These are phyloP conservation scores for Agraylea sexmaculata DNA, from an alignment of 1,140 invertebrate species.

Conservation along the genomic window DNA sequence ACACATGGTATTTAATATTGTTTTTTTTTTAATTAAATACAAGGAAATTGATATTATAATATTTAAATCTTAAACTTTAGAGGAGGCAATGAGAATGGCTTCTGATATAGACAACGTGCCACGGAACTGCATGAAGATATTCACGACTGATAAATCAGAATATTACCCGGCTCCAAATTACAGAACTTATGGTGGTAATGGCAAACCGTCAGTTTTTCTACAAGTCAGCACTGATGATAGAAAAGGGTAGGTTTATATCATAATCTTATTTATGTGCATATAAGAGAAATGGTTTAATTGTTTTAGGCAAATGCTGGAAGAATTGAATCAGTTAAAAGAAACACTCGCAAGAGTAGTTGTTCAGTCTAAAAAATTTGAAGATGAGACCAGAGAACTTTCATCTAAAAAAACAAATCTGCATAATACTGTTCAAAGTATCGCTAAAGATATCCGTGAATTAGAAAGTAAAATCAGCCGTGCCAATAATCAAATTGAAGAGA, in stretches of 20 bases:
- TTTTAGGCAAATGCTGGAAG: conserved; percentile 22
- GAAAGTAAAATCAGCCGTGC: conserved; percentile 19
- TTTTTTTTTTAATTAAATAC: neutral
- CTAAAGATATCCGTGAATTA: conserved; percentile 5
- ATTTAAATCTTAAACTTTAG: conserved; percentile 19
- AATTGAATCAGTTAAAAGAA: conserved; percentile 12
- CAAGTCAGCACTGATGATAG: conserved; percentile 51
- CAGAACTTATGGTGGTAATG: conserved; percentile 47
- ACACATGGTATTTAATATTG: conserved; percentile 32
- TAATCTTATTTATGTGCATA: conserved; percentile 9
- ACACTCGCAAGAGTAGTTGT: conserved; percentile 6
- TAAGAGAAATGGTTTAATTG: neutral
- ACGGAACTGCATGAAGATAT: conserved; percentile 46
- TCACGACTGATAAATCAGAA: conserved; percentile 49
- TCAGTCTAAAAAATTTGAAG: conserved; percentile 7
- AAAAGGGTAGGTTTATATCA: conserved; percentile 31
- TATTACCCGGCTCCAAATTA: conserved; percentile 51
- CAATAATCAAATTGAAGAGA: conserved; percentile 26
- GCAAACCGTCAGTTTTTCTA: conserved; percentile 39
- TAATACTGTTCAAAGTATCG: conserved; percentile 17
- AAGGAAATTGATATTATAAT: neutral
- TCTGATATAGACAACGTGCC: conserved; percentile 50
- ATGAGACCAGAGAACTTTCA: neutral
- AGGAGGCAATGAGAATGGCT: conserved; percentile 51
- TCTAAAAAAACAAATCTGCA: neutral